Base-by-base conservation (phyloP, 2,888 invertebrate species). In the Myopa tessellatipennis region DNA sequence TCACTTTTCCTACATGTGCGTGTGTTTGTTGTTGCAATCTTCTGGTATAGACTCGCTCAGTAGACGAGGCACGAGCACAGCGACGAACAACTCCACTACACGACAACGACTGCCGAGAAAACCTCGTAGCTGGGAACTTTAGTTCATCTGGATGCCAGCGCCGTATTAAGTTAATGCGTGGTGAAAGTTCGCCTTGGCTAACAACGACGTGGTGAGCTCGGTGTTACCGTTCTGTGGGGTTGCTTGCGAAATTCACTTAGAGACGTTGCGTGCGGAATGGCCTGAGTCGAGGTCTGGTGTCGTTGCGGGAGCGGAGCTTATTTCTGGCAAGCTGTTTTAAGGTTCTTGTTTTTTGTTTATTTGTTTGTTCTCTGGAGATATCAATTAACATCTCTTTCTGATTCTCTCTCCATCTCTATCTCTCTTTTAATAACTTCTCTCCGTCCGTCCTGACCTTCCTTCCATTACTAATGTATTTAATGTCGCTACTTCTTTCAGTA, bases 1-100 rank as follows among this genome's bases (percentile, higher is more conserved):
- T 34, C 18, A 34, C 14, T 34, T 40, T 36, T 55, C 34, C 18
- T 40, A 26, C 50, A 26, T 74, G 69, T 74, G 38, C 72, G 16
- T 68, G 36, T 70, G 3, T 79, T 16, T 76, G 34, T 71, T 40
- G 72, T 16, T 63, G 38, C 50, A 63, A 73, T 77, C 10, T 40
- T 65, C 65, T 61, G 40, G 16, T 69, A 34, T 77, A 72, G 60
- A 70, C 71, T 77, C 60, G 75, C 76, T 80, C 50, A 67, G 74
- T 75, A 26, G 18, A 36, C 68, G 69, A 75, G 75, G 52, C 50
- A 83, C 82, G 82, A 81, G 81, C 81, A 82, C 82, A 81, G 82
- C 82, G 81, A 82, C 83, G 81, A 83, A 82, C 82, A 83, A 84
- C 85, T 87, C 85, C 87, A 86, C 87, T 87, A 86, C 88, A 86